Conservation (phyloP, 2,888 invertebrate species). For the Crioceris asparagi region DNA sequence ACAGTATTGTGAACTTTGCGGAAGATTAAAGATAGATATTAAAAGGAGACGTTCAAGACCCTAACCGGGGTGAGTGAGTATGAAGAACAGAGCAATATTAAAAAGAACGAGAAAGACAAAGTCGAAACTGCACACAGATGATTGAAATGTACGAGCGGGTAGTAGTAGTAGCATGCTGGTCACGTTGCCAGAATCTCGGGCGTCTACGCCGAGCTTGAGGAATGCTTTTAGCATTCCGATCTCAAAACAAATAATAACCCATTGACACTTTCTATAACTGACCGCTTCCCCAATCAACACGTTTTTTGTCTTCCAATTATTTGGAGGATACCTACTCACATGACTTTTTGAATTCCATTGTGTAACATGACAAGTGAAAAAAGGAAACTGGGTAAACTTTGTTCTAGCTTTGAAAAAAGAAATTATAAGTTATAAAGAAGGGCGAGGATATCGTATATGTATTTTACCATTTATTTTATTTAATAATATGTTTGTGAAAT, state of each 20-base stretch:
- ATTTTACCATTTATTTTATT: no score
- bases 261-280: constrained; percentile 34
- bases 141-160: constrained; percentile 31
- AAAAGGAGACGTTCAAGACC: constrained; percentile 1
- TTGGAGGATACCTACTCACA: no score
- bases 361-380: no score
- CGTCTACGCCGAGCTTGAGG: constrained; percentile 28
- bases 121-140: constrained; percentile 17
- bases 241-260: constrained; percentile 34
- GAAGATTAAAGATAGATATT: constrained; percentile 2
- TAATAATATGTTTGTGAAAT: no score
- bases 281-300: constrained; percentile 26
- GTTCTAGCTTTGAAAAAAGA: no score
- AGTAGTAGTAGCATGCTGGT: constrained; percentile 28
- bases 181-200: constrained; percentile 29
- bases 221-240: constrained; percentile 37
- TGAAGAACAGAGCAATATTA: constrained; percentile 1
- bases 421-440: no score
- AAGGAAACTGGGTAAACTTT: no score
- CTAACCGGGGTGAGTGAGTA: background rate
- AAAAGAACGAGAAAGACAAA: constrained; percentile 11
- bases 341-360: no score
- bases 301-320: constrained; percentile 23
- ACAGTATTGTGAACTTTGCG: no score
- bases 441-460: no score